Conservation (phyloP, 2,888 invertebrate genomes). For the Leucania comma region DNA sequence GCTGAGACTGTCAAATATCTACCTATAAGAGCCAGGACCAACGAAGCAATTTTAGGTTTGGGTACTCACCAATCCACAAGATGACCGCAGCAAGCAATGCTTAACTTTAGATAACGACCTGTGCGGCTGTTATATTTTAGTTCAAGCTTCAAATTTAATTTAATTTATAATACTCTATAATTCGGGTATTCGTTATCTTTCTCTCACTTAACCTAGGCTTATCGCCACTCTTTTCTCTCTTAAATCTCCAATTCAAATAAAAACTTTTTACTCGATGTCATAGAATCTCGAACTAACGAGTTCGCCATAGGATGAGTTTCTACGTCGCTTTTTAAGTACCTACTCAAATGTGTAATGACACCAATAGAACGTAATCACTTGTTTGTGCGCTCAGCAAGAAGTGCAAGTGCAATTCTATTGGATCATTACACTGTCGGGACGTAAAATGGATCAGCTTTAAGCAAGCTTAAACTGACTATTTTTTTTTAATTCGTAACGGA, state of each 20-base stretch:
- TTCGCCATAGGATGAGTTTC: not conserved
- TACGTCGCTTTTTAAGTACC: conserved; percentile 2
- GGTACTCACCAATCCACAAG: too few species aligned
- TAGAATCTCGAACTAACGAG: not conserved
- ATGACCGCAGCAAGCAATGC: too few species aligned
- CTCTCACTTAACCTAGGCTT: too few species aligned
- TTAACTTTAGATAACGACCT: too few species aligned
- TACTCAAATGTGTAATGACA: conserved; percentile 21
- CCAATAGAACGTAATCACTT: conserved; percentile 35
- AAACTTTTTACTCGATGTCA: not conserved
- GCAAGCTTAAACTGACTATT: too few species aligned
- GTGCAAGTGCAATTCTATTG: conserved; percentile 48
- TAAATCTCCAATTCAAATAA: not conserved
- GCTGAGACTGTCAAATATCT: too few species aligned
- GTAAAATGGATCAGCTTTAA: conserved; percentile 43
- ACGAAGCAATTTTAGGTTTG: too few species aligned
- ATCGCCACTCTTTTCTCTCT: not conserved
- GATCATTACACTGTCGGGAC: conserved; percentile 34
- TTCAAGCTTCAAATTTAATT: too few species aligned
- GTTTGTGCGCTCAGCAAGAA: conserved; percentile 23
- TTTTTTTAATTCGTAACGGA: too few species aligned
- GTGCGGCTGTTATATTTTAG: too few species aligned
- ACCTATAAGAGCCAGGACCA: too few species aligned
- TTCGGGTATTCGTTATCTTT: not conserved
- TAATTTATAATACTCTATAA: too few species aligned